A percentile compares a stretch with the other conserved stretches of the same genome.
Evolutionary conservation across 1,140 invertebrate genomes (phyloP).

Genomic region (Sminthurides bifidus): DNA sequence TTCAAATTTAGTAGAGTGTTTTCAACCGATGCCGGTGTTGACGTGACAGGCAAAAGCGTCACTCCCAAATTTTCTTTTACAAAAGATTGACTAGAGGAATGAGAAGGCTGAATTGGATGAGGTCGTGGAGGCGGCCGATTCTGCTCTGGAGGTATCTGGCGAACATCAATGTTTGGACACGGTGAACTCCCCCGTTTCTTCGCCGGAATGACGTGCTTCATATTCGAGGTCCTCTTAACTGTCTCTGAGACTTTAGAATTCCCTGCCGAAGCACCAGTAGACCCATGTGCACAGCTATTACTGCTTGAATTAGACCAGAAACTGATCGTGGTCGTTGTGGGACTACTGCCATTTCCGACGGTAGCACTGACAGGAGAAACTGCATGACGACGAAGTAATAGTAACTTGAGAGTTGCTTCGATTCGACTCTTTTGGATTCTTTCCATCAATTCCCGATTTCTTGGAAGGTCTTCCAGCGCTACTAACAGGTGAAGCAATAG

Average conservation of each 20-base stretch:
- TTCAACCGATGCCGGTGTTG: background rate
- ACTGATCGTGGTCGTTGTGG: conserved; percentile 8
- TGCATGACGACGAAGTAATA: background rate
- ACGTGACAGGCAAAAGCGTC: conserved; percentile 18
- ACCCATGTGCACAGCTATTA: conserved; percentile 1
- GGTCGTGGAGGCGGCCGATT: conserved; percentile 33
- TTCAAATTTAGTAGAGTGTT: conserved; percentile 5
- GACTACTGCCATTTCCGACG: no score
- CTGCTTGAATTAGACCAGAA: conserved; percentile 8
- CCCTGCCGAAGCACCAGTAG: conserved; percentile 8
- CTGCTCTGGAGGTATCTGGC: conserved; percentile 38
- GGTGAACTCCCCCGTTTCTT: conserved; percentile 36
- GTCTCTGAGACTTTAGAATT: background rate
- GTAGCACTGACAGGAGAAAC: no score
- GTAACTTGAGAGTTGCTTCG: background rate
- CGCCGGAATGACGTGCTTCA: background rate
- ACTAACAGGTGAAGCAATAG: conserved; percentile 1
- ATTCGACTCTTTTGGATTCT: conserved; percentile 1
- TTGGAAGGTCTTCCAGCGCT: no score
- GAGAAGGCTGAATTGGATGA: background rate
- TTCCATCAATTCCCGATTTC: no score
- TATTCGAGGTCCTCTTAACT: background rate
- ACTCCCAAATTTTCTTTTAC: conserved; percentile 16
- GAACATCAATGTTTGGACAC: conserved; percentile 46
- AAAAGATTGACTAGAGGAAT: conserved; percentile 17